Conservation (phyloP, 2,113 vertebrate genomes). For the Syngnathoides biaculeatus region DNA sequence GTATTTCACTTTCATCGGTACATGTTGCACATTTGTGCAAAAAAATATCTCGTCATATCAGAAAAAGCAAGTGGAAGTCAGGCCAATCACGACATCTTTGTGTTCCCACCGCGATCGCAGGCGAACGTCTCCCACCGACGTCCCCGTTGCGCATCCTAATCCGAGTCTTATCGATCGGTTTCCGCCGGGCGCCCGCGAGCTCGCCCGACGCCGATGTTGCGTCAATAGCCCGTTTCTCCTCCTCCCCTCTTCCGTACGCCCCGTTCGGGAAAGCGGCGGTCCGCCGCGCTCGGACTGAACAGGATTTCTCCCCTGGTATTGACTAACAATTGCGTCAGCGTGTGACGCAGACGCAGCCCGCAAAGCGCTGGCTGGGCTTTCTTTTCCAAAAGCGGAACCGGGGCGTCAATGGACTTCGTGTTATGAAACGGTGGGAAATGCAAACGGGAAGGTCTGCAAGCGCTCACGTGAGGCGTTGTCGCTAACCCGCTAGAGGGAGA, state of each 20-base stretch:
- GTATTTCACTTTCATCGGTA: conserved; percentile 35
- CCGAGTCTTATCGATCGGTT: not conserved
- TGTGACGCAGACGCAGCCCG: conserved; percentile 24
- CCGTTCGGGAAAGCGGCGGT: not conserved
- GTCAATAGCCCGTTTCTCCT: conserved; percentile 21
- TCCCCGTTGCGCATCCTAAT: not conserved
- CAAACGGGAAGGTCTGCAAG: too few relatives aligned
- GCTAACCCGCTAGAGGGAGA: too few relatives aligned
- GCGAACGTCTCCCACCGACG: not conserved
- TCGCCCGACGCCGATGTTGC: conserved; percentile 13
- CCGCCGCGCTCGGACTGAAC: conserved; percentile 1
- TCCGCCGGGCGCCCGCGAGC: not conserved
- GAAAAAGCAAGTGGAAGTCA: not conserved
- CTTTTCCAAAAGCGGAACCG: conserved; percentile 17
- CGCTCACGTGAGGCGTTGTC: too few relatives aligned
- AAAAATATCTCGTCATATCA: too few relatives aligned
- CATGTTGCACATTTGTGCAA: conserved; percentile 32
- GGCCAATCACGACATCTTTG: not conserved
- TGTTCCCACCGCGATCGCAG: not conserved
- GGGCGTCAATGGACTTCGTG: not conserved
- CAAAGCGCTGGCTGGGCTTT: conserved; percentile 15
- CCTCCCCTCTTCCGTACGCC: conserved; percentile 6
- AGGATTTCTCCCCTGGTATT: conserved; percentile 21
- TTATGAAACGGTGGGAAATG: too few relatives aligned
- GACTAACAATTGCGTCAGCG: conserved; percentile 42